phyloP scores from a whole-genome alignment of 2,888 invertebrate species.

The Chelonus formosanus region DNA sequence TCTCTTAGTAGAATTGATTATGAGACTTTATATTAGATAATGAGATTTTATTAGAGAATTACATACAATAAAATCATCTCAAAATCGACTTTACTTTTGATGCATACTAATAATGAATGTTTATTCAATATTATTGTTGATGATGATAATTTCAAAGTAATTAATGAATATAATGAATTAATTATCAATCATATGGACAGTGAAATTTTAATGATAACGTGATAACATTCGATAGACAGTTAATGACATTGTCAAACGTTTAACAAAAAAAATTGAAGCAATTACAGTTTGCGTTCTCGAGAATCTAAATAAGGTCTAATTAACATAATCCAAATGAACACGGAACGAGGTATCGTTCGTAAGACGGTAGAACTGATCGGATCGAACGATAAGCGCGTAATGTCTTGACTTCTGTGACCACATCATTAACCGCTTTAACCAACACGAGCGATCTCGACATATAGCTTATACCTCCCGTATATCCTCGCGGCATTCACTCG shows the following conservation, averaged over 20 bases:
- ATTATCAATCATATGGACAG: neutral
- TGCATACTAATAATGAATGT: too few relatives aligned
- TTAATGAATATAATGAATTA: neutral
- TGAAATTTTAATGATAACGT: constrained; percentile 3
- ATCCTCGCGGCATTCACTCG: constrained; percentile 26
- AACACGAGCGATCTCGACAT: constrained; percentile 34
- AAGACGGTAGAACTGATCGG: constrained; percentile 47
- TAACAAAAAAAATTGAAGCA: constrained; percentile 35
- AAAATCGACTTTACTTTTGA: neutral
- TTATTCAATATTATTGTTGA: too few relatives aligned
- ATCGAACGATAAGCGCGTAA: constrained; percentile 48
- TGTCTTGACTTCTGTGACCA: constrained; percentile 50
- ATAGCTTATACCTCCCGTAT: constrained; percentile 17
- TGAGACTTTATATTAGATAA: constrained; percentile 22
- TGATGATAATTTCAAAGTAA: too few relatives aligned
- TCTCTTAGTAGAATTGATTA: constrained; percentile 22
- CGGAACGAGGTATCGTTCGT: constrained; percentile 41
- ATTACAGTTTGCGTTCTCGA: constrained; percentile 41
- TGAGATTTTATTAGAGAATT: constrained; percentile 15
- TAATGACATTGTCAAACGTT: constrained; percentile 45
- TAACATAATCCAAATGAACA: constrained; percentile 48
- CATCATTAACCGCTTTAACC: constrained; percentile 46
- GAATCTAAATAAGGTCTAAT: constrained; percentile 48
- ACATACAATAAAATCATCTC: neutral
- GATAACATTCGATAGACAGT: constrained; percentile 17